A percentile compares a stretch with the other conserved stretches of the same genome.
These are phyloP conservation scores for Nesometra sesokonis DNA, from an alignment of 35 echinoderm and acorn worm species.

Conservation along the genomic window DNA sequence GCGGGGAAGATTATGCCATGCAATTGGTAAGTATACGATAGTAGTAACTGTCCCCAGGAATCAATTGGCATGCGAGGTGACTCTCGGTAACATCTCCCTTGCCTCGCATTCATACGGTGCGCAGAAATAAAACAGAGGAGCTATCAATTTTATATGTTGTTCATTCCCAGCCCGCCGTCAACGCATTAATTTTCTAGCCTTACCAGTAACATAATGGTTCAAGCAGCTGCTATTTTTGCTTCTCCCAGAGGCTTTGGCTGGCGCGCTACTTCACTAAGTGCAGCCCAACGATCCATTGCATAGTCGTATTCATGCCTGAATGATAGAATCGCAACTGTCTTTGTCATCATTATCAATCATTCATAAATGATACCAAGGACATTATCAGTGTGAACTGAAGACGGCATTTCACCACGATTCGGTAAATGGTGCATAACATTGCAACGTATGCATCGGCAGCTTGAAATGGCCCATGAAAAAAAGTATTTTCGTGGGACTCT, in stretches of 20 bases:
- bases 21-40: background rate
- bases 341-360: slow-evolving; percentile 1
- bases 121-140: background rate
- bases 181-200: background rate
- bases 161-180: background rate
- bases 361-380: background rate
- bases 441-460: background rate
- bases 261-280: background rate
- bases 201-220: background rate
- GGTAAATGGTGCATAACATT: background rate
- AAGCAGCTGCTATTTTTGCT: background rate
- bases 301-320: background rate
- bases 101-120: background rate
- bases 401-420: background rate
- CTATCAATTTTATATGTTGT: background rate
- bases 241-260: background rate
- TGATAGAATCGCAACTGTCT: background rate
- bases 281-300: background rate
- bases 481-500: background rate
- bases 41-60: background rate
- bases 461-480: background rate
- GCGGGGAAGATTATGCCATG: background rate
- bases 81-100: background rate
- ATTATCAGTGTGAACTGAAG: background rate
- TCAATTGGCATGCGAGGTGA: background rate